Evolutionary conservation across 2,888 invertebrate genomes (phyloP).

Genomic region (Cheilosia impressa): DNA sequence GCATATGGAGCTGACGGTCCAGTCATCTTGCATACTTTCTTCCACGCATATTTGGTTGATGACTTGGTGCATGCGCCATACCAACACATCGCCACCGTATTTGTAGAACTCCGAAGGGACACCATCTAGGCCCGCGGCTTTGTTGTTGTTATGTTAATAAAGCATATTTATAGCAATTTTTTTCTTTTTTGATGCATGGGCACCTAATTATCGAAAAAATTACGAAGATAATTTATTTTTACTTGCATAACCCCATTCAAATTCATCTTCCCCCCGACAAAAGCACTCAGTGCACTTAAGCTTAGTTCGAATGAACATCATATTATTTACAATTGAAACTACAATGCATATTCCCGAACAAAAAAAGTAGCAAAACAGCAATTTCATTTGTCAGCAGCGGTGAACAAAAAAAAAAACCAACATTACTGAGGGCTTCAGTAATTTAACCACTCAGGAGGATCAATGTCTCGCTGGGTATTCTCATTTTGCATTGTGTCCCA

Average conservation of each 20-base stretch:
- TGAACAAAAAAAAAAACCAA: conserved; percentile 8
- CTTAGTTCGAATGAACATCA: conserved; percentile 4
- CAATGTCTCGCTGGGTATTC: conserved; percentile 32
- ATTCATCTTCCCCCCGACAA: neutral
- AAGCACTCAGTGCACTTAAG: neutral
- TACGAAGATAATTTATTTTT: too few species aligned
- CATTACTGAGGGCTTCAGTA: conserved; percentile 46
- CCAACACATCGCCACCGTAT: too few species aligned
- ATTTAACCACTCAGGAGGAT: conserved; percentile 72
- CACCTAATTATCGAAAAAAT: too few species aligned
- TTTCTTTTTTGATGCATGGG: too few species aligned
- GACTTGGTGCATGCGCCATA: too few species aligned
- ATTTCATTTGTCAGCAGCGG: conserved; percentile 30
- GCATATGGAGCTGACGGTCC: too few species aligned
- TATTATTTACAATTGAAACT: conserved; percentile 8
- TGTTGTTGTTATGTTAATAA: too few species aligned
- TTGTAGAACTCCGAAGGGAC: too few species aligned
- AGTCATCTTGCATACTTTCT: too few species aligned
- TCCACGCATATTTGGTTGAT: too few species aligned
- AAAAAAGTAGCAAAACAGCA: conserved; percentile 32
- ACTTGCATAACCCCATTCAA: neutral
- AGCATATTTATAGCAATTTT: too few species aligned
- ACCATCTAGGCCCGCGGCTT: too few species aligned
- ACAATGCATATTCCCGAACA: conserved; percentile 36
- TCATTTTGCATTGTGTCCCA: conserved; percentile 48